These are phyloP conservation scores for Ptychochromis oligacanthus DNA, from an alignment of 2,113 vertebrate species.

Conservation along the genomic window DNA sequence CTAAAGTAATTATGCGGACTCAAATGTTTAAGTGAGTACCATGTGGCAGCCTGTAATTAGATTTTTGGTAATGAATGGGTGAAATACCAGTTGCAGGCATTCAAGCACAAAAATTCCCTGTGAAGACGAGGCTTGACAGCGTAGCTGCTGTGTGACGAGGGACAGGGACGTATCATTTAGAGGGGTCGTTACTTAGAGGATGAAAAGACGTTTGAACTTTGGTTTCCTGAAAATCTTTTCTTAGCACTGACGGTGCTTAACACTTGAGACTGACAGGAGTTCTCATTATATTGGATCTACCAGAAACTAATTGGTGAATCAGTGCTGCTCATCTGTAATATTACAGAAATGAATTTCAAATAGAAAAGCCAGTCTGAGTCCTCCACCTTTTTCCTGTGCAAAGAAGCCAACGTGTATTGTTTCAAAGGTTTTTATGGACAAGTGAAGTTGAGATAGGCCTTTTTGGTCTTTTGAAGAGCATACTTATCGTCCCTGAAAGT, in stretches of 20 bases:
- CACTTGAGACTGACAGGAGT: not conserved
- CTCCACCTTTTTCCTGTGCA: not conserved
- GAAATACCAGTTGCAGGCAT: conserved; percentile 46
- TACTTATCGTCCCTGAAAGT: no score
- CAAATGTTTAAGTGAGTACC: conserved; percentile 50
- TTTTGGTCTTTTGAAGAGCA: no score
- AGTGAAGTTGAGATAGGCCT: not conserved
- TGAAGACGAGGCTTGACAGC: conserved; percentile 1
- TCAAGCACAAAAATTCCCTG: conserved; percentile 15
- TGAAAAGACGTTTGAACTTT: conserved; percentile 14
- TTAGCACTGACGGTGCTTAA: not conserved
- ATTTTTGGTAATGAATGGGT: conserved; percentile 73
- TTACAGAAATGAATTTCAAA: not conserved
- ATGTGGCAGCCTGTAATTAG: conserved; percentile 71
- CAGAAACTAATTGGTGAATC: not conserved
- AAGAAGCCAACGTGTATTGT: not conserved
- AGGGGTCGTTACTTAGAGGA: not conserved
- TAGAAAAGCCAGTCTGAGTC: not conserved
- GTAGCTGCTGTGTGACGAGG: not conserved
- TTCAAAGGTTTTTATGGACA: not conserved
- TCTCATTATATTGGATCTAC: not conserved
- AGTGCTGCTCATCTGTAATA: not conserved
- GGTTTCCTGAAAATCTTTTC: not conserved
- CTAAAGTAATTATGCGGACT: conserved; percentile 55
- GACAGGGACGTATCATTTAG: not conserved